Conservation (phyloP, 2,797 vertebrate species). For the Pseudotriccus pelzelni region DNA sequence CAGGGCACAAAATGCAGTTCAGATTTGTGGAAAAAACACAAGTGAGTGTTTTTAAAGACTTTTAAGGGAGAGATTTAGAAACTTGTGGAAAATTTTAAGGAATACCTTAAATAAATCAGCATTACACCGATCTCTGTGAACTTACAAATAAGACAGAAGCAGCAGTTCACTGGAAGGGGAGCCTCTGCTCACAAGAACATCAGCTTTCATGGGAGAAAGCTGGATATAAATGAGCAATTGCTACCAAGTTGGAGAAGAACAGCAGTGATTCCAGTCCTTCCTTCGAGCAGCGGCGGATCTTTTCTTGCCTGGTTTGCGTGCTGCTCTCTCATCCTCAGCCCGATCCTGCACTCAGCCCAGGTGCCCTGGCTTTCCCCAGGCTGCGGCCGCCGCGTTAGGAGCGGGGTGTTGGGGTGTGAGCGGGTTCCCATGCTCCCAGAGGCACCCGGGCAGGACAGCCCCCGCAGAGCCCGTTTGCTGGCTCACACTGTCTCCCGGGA, state of each 20-base stretch:
- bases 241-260: neutral
- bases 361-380: neutral
- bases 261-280: neutral
- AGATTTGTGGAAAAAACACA: neutral
- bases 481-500: neutral
- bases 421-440: slow-evolving; percentile 22
- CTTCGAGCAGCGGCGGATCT: neutral
- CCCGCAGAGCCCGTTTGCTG: slow-evolving; percentile 2
- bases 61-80: slow-evolving; percentile 30
- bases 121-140: neutral
- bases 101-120: neutral
- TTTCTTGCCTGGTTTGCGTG: neutral
- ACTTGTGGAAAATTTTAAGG: slow-evolving; percentile 3
- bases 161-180: neutral
- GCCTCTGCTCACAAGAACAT: slow-evolving; percentile 20
- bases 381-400: neutral
- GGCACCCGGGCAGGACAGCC: neutral
- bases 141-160: slow-evolving; percentile 20
- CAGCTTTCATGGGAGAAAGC: slow-evolving; percentile 10
- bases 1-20: neutral
- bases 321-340: neutral
- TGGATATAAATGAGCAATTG: slow-evolving; percentile 11
- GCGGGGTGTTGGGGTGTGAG: neutral
- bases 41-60: neutral
- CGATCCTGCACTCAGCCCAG: neutral